Evolutionary conservation across 1,140 invertebrate species (phyloP).

Genomic region (Nixonia krombeini): DNA sequence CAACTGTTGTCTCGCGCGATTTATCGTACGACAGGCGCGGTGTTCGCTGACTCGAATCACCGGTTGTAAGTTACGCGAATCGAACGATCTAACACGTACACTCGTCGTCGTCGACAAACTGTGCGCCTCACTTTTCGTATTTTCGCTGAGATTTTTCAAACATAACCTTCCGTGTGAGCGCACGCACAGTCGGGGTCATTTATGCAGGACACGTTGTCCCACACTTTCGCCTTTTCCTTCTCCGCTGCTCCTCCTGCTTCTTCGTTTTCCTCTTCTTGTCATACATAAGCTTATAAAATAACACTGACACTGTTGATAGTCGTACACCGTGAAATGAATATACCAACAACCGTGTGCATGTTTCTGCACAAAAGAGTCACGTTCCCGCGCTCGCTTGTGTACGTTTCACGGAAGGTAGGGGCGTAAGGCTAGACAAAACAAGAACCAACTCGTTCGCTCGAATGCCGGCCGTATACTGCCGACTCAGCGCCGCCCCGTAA

Average conservation of each 20-base stretch:
- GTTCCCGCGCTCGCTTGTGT: conserved; percentile 2
- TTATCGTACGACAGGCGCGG: too few relatives aligned
- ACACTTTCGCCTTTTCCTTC: conserved; percentile 23
- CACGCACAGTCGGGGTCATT: background rate
- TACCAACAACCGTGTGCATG: background rate
- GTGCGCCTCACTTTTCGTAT: background rate
- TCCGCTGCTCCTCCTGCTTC: conserved; percentile 8
- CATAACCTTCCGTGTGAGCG: background rate
- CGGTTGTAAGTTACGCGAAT: too few relatives aligned
- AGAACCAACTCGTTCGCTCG: conserved; percentile 8
- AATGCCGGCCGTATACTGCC: conserved; percentile 56
- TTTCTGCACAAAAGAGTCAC: background rate
- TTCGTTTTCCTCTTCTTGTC: background rate
- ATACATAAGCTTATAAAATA: background rate
- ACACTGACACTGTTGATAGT: background rate
- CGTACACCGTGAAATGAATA: too few relatives aligned
- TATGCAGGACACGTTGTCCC: background rate
- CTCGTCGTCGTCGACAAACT: too few relatives aligned
- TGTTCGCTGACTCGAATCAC: too few relatives aligned
- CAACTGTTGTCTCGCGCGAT: too few relatives aligned
- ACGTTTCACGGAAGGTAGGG: background rate
- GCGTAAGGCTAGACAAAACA: background rate
- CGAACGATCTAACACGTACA: too few relatives aligned
- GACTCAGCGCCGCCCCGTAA: conserved; percentile 9
- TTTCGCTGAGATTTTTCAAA: too few relatives aligned